These are phyloP conservation scores for Melanotaenia pygmaea DNA, from an alignment of 2,797 vertebrate genomes.

Conservation along the genomic window DNA sequence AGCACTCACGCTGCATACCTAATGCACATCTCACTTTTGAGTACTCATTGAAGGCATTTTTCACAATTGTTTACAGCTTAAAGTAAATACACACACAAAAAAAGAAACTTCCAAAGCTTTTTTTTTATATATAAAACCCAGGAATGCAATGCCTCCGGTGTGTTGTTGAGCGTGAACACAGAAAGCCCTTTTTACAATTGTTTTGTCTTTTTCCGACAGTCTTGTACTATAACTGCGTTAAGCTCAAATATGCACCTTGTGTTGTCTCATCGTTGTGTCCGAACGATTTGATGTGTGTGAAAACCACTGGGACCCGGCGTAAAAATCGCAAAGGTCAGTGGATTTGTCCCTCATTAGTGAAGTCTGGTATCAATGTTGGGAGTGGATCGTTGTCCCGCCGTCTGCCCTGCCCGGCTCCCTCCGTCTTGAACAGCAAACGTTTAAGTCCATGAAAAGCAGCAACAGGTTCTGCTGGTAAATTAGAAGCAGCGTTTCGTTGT, in stretches of 20 bases:
- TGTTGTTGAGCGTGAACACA: conserved; percentile 81
- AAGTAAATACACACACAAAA: conserved; percentile 72
- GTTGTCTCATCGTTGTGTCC: conserved; percentile 63
- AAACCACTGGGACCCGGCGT: conserved; percentile 54
- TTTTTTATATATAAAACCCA: conserved; percentile 76
- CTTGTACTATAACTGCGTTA: conserved; percentile 76
- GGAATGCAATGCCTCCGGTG: conserved; percentile 83
- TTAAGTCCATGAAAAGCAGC: conserved; percentile 76
- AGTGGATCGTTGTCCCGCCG: conserved; percentile 37
- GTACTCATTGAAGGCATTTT: conserved; percentile 81
- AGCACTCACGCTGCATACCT: conserved; percentile 73
- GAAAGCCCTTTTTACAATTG: conserved; percentile 85
- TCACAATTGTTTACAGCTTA: conserved; percentile 80
- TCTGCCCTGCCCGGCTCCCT: conserved; percentile 14
- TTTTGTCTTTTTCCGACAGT: conserved; percentile 62
- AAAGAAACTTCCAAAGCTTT: conserved; percentile 76
- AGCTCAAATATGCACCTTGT: conserved; percentile 80
- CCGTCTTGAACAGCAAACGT: conserved; percentile 64
- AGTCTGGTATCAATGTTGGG: conserved; percentile 52
- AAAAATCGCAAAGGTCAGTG: conserved; percentile 44
- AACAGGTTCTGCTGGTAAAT: conserved; percentile 81
- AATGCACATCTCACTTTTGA: conserved; percentile 82
- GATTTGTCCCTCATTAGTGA: conserved; percentile 56
- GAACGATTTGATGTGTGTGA: conserved; percentile 76
- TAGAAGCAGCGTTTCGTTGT: conserved; percentile 72